Percentiles rank a stretch among this genome's conserved stretches.
These are phyloP conservation scores for Lepidocolaptes lacrymiger DNA, from an alignment of 2,797 vertebrate genomes.

Conservation along the genomic window DNA sequence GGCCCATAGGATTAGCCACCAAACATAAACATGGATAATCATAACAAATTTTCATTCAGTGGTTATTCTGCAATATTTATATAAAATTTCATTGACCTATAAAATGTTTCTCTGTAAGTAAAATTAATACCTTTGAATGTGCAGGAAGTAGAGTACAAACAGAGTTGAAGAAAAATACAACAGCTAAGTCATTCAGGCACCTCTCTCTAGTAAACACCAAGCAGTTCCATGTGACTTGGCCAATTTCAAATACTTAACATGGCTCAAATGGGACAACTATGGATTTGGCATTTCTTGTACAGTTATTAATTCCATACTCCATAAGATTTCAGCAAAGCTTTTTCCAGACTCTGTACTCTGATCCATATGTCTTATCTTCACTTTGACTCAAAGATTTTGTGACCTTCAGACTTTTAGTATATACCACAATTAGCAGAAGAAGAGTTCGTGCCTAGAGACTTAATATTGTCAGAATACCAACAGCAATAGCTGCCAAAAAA, in stretches of 20 bases:
- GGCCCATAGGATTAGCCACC: constrained; percentile 30
- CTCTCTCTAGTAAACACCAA: constrained; percentile 6
- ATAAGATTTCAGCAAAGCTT: not conserved
- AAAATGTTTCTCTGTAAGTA: constrained; percentile 26
- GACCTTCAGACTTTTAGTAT: not conserved
- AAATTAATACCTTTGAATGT: constrained; percentile 28
- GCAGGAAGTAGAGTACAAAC: constrained; percentile 12
- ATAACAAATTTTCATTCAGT: constrained; percentile 31
- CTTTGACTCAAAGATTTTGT: not conserved
- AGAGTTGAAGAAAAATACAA: not conserved
- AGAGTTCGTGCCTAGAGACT: not conserved
- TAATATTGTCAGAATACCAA: not conserved
- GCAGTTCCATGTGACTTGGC: not conserved
- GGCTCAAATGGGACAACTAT: not conserved
- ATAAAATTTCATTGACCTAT: constrained; percentile 47
- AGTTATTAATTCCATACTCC: not conserved
- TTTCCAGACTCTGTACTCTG: not conserved
- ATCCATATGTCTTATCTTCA: not conserved
- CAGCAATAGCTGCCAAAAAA: not conserved
- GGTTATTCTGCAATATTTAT: constrained; percentile 45
- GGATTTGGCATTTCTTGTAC: not conserved
- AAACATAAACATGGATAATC: constrained; percentile 39
- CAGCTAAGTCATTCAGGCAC: constrained; percentile 11
- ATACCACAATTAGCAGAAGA: not conserved
- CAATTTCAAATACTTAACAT: not conserved